Evolutionary conservation across 2,113 vertebrate species (phyloP).

Genomic region (Riparia riparia): DNA sequence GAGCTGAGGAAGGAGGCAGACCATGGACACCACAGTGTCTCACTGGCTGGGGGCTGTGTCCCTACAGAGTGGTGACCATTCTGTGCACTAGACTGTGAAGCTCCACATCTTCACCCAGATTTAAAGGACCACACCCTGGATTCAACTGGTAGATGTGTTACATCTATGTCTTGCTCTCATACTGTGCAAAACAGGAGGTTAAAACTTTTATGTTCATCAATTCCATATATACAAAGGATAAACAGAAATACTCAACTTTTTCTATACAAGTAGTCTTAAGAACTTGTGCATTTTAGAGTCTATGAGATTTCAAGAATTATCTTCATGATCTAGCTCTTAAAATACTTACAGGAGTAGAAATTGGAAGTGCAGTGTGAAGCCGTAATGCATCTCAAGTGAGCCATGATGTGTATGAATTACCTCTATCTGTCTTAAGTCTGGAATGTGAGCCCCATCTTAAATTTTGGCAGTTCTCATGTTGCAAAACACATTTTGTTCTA

Average conservation of each 20-base stretch:
- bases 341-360: neutral
- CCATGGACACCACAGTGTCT: neutral
- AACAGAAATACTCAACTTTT: neutral
- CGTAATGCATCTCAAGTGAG: neutral
- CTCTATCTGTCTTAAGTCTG: neutral
- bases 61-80: neutral
- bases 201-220: neutral
- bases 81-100: neutral
- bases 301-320: neutral
- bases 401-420: too few relatives aligned
- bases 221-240: neutral
- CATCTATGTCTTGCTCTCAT: neutral
- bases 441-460: neutral
- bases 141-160: neutral
- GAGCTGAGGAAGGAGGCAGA: neutral
- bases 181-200: neutral
- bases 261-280: neutral
- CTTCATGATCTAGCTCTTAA: neutral
- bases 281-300: neutral
- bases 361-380: neutral
- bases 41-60: fast-evolving
- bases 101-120: neutral
- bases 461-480: neutral
- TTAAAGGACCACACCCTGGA: neutral
- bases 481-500: neutral